These are phyloP conservation scores for Echinarachnius parma DNA, from an alignment of 53 echinoderm and acorn worm species.

Conservation along the genomic window DNA sequence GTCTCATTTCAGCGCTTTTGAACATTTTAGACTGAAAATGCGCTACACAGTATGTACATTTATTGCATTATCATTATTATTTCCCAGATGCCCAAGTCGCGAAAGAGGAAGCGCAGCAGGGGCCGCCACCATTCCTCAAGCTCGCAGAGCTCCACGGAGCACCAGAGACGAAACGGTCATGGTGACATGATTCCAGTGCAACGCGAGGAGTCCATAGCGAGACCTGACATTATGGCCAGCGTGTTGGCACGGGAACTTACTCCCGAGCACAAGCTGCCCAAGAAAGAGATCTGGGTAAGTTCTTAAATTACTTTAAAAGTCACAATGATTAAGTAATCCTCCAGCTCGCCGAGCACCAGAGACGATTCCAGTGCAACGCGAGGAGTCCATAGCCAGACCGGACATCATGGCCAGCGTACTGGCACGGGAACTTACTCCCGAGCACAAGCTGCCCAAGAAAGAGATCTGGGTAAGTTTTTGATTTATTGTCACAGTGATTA, in stretches of 20 bases:
- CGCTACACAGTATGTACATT: too few species aligned
- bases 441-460: slow-evolving; percentile 77
- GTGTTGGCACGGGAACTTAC: slow-evolving; percentile 65
- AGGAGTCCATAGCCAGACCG: slow-evolving; percentile 27
- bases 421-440: slow-evolving; percentile 69
- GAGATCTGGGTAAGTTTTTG: slow-evolving; percentile 64
- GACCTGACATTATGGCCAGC: slow-evolving; percentile 63
- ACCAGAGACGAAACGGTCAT: neutral
- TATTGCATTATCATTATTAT: neutral
- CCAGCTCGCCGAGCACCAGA: slow-evolving; percentile 39
- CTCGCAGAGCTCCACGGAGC: slow-evolving; percentile 40
- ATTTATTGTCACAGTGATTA: too few species aligned
- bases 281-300: slow-evolving; percentile 68
- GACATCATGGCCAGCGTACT: slow-evolving; percentile 69
- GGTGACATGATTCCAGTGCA: neutral
- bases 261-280: slow-evolving; percentile 83
- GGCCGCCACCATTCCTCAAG: slow-evolving; percentile 27
- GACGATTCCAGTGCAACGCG: neutral
- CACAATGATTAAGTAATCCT: too few species aligned
- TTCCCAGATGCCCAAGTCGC: slow-evolving; percentile 34
- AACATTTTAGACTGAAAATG: too few species aligned
- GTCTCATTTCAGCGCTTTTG: too few species aligned
- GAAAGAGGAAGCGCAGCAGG: slow-evolving; percentile 29
- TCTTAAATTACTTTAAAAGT: too few species aligned
- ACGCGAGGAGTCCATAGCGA: slow-evolving; percentile 1